Evolutionary conservation across 2,113 vertebrate genomes (phyloP).

Genomic region (Scortum barcoo): DNA sequence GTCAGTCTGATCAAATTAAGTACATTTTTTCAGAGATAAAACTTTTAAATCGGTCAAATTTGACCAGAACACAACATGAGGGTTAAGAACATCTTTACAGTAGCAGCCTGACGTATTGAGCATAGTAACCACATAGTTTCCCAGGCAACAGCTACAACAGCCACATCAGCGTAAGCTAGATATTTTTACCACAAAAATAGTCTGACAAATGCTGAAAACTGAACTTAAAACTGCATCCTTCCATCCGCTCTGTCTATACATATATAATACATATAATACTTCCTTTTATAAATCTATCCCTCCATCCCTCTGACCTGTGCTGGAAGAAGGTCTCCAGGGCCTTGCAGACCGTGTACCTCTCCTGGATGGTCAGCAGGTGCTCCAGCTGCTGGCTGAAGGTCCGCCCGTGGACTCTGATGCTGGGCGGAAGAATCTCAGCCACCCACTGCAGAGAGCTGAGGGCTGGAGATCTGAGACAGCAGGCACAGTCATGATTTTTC

Average conservation of each 20-base stretch:
- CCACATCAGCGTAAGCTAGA: neutral
- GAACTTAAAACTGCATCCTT: neutral
- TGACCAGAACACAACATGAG: too few species aligned
- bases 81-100: neutral
- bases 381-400: slow-evolving; percentile 98
- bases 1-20: too few species aligned
- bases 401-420: slow-evolving; percentile 95
- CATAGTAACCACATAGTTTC: slow-evolving; percentile 43
- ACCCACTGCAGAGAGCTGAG: slow-evolving; percentile 98
- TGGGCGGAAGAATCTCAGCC: slow-evolving; percentile 96
- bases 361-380: slow-evolving; percentile 93
- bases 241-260: neutral
- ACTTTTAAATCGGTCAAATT: too few species aligned
- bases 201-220: neutral
- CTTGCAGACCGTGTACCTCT: slow-evolving; percentile 94
- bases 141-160: slow-evolving; percentile 49
- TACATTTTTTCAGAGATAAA: too few species aligned
- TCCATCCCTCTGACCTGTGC: slow-evolving; percentile 88
- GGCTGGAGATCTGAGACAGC: slow-evolving; percentile 87
- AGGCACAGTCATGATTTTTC: neutral
- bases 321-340: slow-evolving; percentile 98
- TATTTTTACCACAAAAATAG: neutral
- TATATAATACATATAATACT: too few species aligned
- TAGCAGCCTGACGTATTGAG: slow-evolving; percentile 4
- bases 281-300: neutral